Base-by-base conservation (phyloP, 2,888 invertebrate species). In the Entomobrya proxima region DNA sequence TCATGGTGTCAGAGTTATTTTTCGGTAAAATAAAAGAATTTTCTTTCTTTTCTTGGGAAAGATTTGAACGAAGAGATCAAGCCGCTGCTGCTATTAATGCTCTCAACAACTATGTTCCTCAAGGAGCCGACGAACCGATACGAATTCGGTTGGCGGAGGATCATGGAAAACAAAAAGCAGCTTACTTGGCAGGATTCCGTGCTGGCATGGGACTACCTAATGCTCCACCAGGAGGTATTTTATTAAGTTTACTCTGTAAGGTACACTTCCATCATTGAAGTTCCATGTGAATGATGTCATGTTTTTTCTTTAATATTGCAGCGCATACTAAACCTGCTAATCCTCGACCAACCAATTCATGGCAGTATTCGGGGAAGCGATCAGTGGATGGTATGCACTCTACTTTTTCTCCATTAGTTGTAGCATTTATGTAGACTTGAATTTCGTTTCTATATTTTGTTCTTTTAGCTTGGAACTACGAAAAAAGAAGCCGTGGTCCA, bases 1-100 rank as follows among this genome's bases (percentile, higher is more conserved):
- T n/a, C n/a, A n/a, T n/a, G n/a, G n/a, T n/a, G n/a, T n/a, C n/a
- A n/a, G n/a, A n/a, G n/a, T n/a, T n/a, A n/a, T n/a, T n/a, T n/a
- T n/a, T n/a, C 3, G 47, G n/a, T 47, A 13, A 47, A 5, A 15
- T 13, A 13, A 13, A 4, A 47, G 15, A 47, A 37, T 37, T 37
- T 37, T 11, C 5, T 37, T 13, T 37, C 13, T 5, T 40, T 13
- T 40, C 2, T 67, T 67, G 2, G 5, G 2, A 24, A 91, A 96
- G 97, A 92, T 98, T 94, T 92, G 96, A 97, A 91, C 96, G 96
- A 91, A 94, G 96, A 81, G 96, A 96, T 91, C 96, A 98, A 92
- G 98, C 98, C 24, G 96, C 97, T 91, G 95, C 96, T 90, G 98
- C 98, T 86, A 97, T 98, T 91, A 94, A 95, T 67, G 95, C 95